A percentile compares a stretch with the other conserved stretches of the same genome.
Conservation (phyloP, 2,113 vertebrate genomes). For the Epinephelus cyanopodus region DNA sequence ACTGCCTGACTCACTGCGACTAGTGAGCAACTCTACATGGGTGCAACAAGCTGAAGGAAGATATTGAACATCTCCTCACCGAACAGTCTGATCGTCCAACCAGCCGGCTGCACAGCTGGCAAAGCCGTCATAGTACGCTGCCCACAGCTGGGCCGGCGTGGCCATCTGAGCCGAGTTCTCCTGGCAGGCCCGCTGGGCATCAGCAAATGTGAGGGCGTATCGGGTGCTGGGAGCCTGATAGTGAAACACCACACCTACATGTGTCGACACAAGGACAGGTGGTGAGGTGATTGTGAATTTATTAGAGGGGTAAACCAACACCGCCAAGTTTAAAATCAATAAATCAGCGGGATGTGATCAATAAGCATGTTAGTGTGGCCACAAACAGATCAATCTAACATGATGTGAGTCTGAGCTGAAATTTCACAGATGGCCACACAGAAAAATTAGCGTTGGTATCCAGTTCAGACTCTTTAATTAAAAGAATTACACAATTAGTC, state of each 20-base stretch:
- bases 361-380: slow-evolving; percentile 13
- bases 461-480: slow-evolving; percentile 59
- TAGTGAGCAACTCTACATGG: not conserved
- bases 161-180: slow-evolving; percentile 90
- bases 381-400: slow-evolving; percentile 33
- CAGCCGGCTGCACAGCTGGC: slow-evolving; percentile 94
- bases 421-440: slow-evolving; percentile 39
- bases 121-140: slow-evolving; percentile 90
- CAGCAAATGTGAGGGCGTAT: slow-evolving; percentile 88
- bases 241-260: slow-evolving; percentile 92
- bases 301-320: slow-evolving; percentile 21
- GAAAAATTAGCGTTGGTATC: slow-evolving; percentile 49
- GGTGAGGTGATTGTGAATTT: slow-evolving; percentile 13
- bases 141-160: slow-evolving; percentile 90
- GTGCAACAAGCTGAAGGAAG: slow-evolving; percentile 4
- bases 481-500: slow-evolving; percentile 62
- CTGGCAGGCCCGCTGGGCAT: slow-evolving; percentile 87
- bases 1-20: not conserved
- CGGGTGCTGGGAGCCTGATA: slow-evolving; percentile 86
- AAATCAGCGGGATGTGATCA: slow-evolving; percentile 17
- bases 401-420: slow-evolving; percentile 1
- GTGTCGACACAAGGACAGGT: slow-evolving; percentile 7
- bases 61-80: slow-evolving; percentile 79
- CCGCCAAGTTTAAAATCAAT: slow-evolving; percentile 12
- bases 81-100: slow-evolving; percentile 92